phyloP scores from a whole-genome alignment of 1,140 invertebrate species.

The Drosophila watanabei region DNA sequence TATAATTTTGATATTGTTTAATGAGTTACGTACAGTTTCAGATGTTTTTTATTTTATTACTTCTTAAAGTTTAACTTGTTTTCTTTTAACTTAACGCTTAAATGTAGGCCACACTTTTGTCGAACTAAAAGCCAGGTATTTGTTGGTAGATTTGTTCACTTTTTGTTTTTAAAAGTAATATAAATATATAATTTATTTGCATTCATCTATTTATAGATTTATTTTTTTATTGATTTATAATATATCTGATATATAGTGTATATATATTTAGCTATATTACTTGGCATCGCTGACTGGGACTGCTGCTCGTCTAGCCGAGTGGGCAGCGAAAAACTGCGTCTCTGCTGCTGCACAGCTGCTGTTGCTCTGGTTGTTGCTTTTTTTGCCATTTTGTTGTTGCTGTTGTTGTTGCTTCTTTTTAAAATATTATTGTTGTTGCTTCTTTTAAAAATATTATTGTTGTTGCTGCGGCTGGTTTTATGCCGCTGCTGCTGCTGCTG shows the following conservation, averaged over 20 bases:
- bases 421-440: slow-evolving; percentile 14
- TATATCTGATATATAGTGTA: neutral
- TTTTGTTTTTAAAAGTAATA: neutral
- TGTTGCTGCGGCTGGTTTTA: slow-evolving; percentile 18
- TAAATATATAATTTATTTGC: no score
- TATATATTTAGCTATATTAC: neutral
- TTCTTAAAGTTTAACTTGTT: neutral
- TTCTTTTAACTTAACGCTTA: neutral
- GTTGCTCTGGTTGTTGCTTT: slow-evolving; percentile 33
- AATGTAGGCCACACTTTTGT: neutral
- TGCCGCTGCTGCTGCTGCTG: slow-evolving; percentile 1
- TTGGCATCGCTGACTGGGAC: slow-evolving; percentile 18
- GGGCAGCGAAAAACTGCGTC: slow-evolving; percentile 40
- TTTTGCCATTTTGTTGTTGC: slow-evolving; percentile 21
- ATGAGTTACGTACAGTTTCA: no score
- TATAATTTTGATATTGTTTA: no score
- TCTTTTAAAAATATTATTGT: slow-evolving; percentile 14
- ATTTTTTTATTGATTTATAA: neutral
- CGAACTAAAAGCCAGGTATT: neutral
- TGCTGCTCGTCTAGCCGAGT: slow-evolving; percentile 62
- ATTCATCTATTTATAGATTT: neutral
- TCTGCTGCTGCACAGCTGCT: slow-evolving; percentile 32
- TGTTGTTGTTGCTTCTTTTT: slow-evolving; percentile 10
- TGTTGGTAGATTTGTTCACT: neutral
- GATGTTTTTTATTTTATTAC: no score